A percentile compares a stretch with the other conserved stretches of the same genome.
phyloP scores from a whole-genome alignment of 2,113 vertebrate species.

The Acrocephalus arundinaceus region DNA sequence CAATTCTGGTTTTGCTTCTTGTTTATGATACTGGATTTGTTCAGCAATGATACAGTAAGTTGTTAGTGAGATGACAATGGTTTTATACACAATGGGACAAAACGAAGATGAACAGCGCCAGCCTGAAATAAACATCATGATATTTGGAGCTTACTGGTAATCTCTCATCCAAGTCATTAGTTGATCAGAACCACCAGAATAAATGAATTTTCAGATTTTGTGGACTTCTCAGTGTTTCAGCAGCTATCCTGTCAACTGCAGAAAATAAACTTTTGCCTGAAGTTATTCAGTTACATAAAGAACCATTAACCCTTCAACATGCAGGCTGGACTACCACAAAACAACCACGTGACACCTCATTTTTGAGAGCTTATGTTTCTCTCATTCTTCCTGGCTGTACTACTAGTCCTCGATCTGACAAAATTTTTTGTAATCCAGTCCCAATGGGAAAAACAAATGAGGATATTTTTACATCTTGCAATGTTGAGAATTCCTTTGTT shows the following conservation, averaged over 20 bases:
- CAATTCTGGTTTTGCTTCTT: not conserved
- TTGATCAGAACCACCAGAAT: not conserved
- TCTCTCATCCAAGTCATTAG: not conserved
- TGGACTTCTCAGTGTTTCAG: not conserved
- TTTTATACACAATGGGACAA: not conserved
- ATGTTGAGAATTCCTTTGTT: not conserved
- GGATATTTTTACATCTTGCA: not conserved
- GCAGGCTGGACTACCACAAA: not conserved
- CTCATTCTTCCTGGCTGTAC: not conserved
- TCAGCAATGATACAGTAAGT: not conserved
- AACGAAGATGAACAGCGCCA: not conserved
- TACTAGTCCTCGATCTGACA: not conserved
- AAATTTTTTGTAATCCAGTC: not conserved
- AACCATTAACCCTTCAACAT: not conserved
- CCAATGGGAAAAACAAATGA: not conserved
- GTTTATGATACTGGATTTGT: not conserved
- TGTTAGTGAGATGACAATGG: not conserved
- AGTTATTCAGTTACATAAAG: not conserved
- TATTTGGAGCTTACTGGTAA: not conserved
- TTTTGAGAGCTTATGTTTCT: not conserved
- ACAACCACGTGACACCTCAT: not conserved
- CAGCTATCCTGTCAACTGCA: not conserved
- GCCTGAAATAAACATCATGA: not conserved
- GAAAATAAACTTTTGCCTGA: not conserved
- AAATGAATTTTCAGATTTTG: not conserved